Conservation (phyloP, 2,888 invertebrate genomes). For the Temnothorax unifasciatus region DNA sequence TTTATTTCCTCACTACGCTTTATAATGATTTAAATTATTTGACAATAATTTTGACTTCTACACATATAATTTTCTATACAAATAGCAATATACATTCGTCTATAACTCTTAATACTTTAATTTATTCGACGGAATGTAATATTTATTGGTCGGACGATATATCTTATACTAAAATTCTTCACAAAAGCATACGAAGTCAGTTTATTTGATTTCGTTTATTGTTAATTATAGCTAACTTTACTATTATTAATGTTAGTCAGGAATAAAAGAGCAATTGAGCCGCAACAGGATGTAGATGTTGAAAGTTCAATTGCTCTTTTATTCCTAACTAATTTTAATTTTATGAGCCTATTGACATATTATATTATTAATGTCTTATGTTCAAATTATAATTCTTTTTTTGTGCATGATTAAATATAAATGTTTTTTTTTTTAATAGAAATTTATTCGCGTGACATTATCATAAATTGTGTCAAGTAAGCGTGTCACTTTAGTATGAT, state of each 20-base stretch:
- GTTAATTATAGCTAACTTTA: not conserved
- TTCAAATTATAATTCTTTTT: not conserved
- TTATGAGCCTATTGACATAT: too few species aligned
- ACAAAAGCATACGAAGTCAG: not conserved
- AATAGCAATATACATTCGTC: not conserved
- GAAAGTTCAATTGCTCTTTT: too few species aligned
- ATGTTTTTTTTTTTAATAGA: not conserved
- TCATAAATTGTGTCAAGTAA: not conserved
- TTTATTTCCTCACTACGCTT: not conserved
- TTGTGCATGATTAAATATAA: not conserved
- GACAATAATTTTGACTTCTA: not conserved
- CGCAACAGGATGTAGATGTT: too few species aligned
- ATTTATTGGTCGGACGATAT: constrained; percentile 13
- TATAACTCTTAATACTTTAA: constrained; percentile 26
- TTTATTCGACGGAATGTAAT: constrained; percentile 40
- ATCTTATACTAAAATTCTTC: constrained; percentile 11
- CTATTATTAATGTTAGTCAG: too few species aligned
- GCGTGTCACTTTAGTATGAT: not conserved
- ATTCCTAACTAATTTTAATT: too few species aligned
- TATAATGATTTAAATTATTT: not conserved
- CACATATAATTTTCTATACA: not conserved
- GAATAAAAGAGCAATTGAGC: too few species aligned
- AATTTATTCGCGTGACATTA: not conserved
- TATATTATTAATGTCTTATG: constrained; percentile 3
- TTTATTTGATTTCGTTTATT: constrained; percentile 3